A percentile compares a stretch with the other conserved stretches of the same genome.
Evolutionary conservation across 2,797 vertebrate species (phyloP).

Genomic region (Epinephelus malabaricus): DNA sequence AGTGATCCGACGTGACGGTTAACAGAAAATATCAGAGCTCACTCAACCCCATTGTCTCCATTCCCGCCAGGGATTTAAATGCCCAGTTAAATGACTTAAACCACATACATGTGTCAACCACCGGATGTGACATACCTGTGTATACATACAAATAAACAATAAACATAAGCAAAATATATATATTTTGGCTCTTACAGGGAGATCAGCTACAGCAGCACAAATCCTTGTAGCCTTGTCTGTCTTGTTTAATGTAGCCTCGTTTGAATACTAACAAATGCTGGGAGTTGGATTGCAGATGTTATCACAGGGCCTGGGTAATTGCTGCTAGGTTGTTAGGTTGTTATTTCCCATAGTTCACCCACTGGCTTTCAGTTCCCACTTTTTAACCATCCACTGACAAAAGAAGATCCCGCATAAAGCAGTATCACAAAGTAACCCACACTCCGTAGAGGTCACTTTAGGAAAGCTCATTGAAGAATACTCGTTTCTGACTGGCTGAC

Average conservation of each 20-base stretch:
- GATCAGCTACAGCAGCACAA: not conserved
- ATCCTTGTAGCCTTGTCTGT: not conserved
- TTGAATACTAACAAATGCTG: not conserved
- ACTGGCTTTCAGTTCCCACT: not conserved
- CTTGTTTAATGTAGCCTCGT: not conserved
- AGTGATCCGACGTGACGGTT: too few relatives aligned
- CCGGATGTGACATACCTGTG: too few relatives aligned
- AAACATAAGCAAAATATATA: too few relatives aligned
- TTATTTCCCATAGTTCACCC: not conserved
- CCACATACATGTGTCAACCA: too few relatives aligned
- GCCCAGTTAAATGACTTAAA: too few relatives aligned
- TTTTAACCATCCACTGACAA: not conserved
- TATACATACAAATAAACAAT: too few relatives aligned
- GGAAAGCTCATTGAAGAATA: not conserved
- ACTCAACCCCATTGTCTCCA: too few relatives aligned
- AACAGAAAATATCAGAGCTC: too few relatives aligned
- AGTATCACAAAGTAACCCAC: not conserved
- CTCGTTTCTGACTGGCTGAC: constrained; percentile 30
- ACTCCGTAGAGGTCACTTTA: not conserved
- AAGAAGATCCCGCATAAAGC: not conserved
- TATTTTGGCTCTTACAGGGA: not conserved
- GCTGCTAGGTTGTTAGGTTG: too few relatives aligned
- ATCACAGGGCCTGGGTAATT: fast-evolving
- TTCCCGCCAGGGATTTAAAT: too few relatives aligned
- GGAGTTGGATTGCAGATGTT: not conserved